phyloP scores from a whole-genome alignment of 1,140 invertebrate species.

The Anoplophora glabripennis region DNA sequence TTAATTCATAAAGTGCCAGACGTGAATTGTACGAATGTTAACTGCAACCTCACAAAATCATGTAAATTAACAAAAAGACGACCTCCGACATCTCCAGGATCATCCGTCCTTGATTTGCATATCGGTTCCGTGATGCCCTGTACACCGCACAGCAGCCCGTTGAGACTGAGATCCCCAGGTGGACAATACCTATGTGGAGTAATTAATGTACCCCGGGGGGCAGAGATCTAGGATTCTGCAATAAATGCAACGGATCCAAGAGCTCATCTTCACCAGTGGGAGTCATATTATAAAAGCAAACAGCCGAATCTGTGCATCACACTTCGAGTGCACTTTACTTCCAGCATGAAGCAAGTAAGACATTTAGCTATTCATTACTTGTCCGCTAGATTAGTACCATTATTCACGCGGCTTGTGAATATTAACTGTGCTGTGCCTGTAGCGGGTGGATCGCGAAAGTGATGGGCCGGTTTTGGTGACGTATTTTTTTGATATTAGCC shows the following conservation, averaged over 20 bases:
- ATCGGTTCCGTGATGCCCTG: too few species aligned
- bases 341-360: conserved; percentile 5
- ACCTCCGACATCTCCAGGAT: too few species aligned
- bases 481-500: not conserved
- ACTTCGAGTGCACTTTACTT: conserved; percentile 1
- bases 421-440: not conserved
- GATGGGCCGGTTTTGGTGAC: not conserved
- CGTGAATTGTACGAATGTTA: too few species aligned
- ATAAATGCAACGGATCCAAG: conserved; percentile 1
- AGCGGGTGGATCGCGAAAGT: not conserved
- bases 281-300: conserved; percentile 3
- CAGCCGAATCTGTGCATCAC: not conserved
- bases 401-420: not conserved
- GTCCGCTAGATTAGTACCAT: not conserved
- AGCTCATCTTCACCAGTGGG: conserved; percentile 5
- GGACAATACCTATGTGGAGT: conserved; percentile 3
- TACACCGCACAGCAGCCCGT: too few species aligned
- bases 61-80: too few species aligned
- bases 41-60: too few species aligned
- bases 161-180: too few species aligned
- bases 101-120: too few species aligned
- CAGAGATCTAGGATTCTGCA: conserved; percentile 2
- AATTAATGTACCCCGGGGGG: not conserved
- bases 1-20: too few species aligned
- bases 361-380: not conserved